Base-by-base conservation (phyloP, 2,888 invertebrate genomes). In the Pseudoips prasinana region DNA sequence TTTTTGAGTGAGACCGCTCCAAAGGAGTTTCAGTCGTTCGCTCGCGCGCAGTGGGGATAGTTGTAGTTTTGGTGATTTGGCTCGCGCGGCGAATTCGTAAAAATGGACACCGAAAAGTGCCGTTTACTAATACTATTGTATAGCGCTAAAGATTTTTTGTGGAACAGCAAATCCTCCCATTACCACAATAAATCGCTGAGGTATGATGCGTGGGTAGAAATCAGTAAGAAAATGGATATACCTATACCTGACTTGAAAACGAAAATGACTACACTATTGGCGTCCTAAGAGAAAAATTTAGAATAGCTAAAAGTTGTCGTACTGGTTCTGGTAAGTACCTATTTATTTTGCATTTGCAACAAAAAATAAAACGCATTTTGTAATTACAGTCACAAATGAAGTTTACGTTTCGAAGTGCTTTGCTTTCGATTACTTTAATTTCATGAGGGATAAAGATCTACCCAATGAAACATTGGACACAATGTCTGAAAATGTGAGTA, bases 381-480 rank as follows among this genome's bases (percentile, higher is more conserved):
- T 22, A 25, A 25, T 31, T 31, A 24, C 30, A 22, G 29, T 25
- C 23, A 39, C 5, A 14, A 39, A 35, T 35, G 34, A 39, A 39
- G 34, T 38, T 40, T 45, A 45, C 22, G 32, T 34, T 24, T 45
- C 37, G 29, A 45, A 38, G 29, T 40, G 40, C 40, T 45, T 40
- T 34, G 40, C 28, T 1, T 45, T 32, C 38, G 18, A 45, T 18
- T 37, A 37, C 20, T 45, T 43, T 23, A 31, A 18, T 11, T 38
- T 45, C 22, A 44, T 39, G 44, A 25, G 26, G 22, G 44, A 39
- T 27, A 39, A 33, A 24, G 10, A 25, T 30, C 6, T 8, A 27
- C 33, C 33, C 30, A 30, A 36, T 33, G 3, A 8, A 27, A 39
- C 36, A 27, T 17, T 6, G 22, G 34, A 29, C 23, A 25, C 38